Conservation (phyloP, 2,888 invertebrate species). For the Phorcus lineatus region DNA sequence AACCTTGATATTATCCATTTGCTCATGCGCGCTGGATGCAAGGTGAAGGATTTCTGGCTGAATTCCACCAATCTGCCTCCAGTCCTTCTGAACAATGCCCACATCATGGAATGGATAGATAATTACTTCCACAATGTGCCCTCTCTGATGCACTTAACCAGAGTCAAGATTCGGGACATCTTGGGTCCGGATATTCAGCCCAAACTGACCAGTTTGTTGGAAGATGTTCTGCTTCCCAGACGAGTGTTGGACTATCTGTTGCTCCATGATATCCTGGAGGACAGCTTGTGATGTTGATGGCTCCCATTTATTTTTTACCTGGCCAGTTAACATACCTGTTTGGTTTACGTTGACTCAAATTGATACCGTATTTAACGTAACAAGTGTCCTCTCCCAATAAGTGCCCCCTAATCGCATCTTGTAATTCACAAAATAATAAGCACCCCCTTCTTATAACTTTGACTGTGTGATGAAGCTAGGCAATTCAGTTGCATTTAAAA, state of each 20-base stretch:
- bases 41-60: slow-evolving; percentile 45
- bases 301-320: too few species aligned
- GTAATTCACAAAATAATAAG: too few species aligned
- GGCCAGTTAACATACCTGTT: too few species aligned
- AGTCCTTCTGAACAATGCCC: slow-evolving; percentile 41
- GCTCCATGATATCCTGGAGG: slow-evolving; percentile 44
- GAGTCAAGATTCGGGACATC: slow-evolving; percentile 45
- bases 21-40: slow-evolving; percentile 57
- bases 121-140: slow-evolving; percentile 42
- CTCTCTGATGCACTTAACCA: slow-evolving; percentile 50
- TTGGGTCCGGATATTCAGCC: slow-evolving; percentile 37
- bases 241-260: slow-evolving; percentile 47
- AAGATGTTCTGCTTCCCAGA: slow-evolving; percentile 43
- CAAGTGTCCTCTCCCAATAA: too few species aligned
- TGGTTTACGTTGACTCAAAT: too few species aligned
- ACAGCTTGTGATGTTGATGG: not conserved
- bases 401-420: too few species aligned
- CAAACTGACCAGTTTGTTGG: slow-evolving; percentile 36
- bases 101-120: slow-evolving; percentile 48
- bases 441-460: too few species aligned
- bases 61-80: slow-evolving; percentile 36
- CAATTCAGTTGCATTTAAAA: too few species aligned
- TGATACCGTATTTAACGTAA: too few species aligned
- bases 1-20: slow-evolving; percentile 54
- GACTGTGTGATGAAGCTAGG: too few species aligned